Conservation (phyloP, 2,888 invertebrate species). For the Andrena praecox region DNA sequence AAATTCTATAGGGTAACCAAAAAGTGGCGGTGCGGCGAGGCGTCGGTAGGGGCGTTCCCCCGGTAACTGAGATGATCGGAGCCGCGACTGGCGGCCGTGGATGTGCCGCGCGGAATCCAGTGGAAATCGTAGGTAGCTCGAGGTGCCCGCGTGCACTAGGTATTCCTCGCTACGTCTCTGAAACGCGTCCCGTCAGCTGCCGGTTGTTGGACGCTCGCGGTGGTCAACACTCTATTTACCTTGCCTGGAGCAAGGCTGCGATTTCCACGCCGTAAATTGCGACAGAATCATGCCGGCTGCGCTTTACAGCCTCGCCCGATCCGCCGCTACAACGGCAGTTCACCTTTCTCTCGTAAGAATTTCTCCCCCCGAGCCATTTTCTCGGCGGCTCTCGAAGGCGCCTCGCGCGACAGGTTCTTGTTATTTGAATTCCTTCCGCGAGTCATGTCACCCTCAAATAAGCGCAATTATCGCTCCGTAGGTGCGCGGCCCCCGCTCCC, state of each 20-base stretch:
- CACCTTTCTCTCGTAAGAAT: constrained; percentile 75
- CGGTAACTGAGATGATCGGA: neutral
- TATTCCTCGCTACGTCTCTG: constrained; percentile 23
- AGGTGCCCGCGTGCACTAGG: neutral
- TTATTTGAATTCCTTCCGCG: constrained; percentile 58
- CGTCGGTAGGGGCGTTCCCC: constrained; percentile 8
- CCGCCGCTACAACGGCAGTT: constrained; percentile 42
- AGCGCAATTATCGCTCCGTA: constrained; percentile 48
- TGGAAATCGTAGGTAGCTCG: neutral
- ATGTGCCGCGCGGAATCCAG: neutral
- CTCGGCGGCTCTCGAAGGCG: constrained; percentile 58
- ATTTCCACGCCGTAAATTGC: constrained; percentile 79
- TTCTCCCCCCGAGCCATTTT: constrained; percentile 73
- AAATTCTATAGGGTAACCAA: constrained; percentile 42
- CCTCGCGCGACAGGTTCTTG: constrained; percentile 56
- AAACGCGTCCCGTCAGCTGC: constrained; percentile 51
- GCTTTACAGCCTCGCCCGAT: constrained; percentile 52
- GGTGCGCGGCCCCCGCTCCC: neutral
- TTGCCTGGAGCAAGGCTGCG: constrained; percentile 82
- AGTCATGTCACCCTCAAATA: constrained; percentile 45
- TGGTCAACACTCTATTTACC: constrained; percentile 74
- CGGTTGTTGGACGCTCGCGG: constrained; percentile 34
- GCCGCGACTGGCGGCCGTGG: neutral
- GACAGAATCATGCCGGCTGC: constrained; percentile 69
- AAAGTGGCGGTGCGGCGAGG: constrained; percentile 26